phyloP scores from a whole-genome alignment of 2,113 vertebrate species.

The Bothrops jararaca region DNA sequence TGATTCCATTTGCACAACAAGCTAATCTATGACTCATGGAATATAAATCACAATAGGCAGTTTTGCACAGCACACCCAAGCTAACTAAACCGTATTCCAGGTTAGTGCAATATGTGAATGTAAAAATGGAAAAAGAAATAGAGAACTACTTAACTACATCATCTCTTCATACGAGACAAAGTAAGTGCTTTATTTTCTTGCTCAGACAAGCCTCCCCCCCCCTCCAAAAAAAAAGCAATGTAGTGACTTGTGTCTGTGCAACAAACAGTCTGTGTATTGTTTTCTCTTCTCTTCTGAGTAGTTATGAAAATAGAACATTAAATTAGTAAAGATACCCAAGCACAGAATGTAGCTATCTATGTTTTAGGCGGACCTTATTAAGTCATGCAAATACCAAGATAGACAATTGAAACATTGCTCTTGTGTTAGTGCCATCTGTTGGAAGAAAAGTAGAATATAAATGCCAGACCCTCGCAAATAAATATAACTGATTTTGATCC shows the following conservation, averaged over 20 bases:
- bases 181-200: background rate
- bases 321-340: background rate
- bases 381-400: background rate
- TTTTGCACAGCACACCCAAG: background rate
- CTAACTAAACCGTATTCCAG: background rate
- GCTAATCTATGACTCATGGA: background rate
- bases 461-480: background rate
- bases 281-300: background rate
- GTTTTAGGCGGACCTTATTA: background rate
- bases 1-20: background rate
- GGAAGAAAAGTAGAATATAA: background rate
- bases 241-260: background rate
- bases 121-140: background rate
- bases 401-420: background rate
- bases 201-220: too few relatives aligned
- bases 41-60: background rate
- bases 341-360: background rate
- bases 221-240: background rate
- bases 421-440: background rate
- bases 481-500: background rate
- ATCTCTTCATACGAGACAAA: background rate
- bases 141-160: background rate
- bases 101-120: background rate
- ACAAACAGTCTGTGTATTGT: background rate
- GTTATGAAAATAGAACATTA: background rate